Base-by-base conservation (phyloP, 35 echinoderm and acorn worm species). In the Lytechinus variegatus region DNA sequence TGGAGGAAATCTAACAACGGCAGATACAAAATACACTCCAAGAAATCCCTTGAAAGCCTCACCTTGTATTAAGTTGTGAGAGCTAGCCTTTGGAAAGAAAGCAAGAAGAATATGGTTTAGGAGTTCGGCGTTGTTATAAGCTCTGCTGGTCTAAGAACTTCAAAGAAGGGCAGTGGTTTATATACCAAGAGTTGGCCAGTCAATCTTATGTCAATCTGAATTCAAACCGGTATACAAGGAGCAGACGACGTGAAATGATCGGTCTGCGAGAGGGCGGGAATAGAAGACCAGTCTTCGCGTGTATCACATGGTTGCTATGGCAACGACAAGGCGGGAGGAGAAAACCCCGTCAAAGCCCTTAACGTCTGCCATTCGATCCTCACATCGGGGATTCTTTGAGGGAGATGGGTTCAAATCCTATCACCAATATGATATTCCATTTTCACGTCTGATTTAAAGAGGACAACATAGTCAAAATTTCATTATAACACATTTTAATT, bases 11-110 rank as follows among this genome's bases (percentile, higher is more conserved):
- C 6, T 24, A 24, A 24, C 66, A 79, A 6, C 6, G 14, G 33
- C 28, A 90, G 28, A 10, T 10, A 4, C 9, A 3, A 88, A 87
- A 16, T 13, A 90, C 33, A 90, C 12, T 28, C 2, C 11, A 44
- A 4, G 88, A 90, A 52, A 90, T 90, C 10, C 33, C n/a, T 90
- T 33, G 27, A 52, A 33, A 90, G 52, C 88, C 16, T 52, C 52
- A 90, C 88, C 88, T 90, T 90, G 88, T 52, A 90, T 90, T 28
- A 90, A 52, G 88, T 90, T 90, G 88, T 90, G 88, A 90, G 88
- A 90, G 88, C 88, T 90, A 90, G 88, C 28, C 27, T 12, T 4
- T 54, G 29, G 33, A 52, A 44, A 90, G 88, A 90, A 90, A 90
- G 88, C 88, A 19, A 90, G 88, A 90, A 24, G 28, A 10, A 90